Evolutionary conservation across 2,888 invertebrate genomes (phyloP), one percentile per base, ranked within the genome.

Genomic region (Adela reaumurella): DNA sequence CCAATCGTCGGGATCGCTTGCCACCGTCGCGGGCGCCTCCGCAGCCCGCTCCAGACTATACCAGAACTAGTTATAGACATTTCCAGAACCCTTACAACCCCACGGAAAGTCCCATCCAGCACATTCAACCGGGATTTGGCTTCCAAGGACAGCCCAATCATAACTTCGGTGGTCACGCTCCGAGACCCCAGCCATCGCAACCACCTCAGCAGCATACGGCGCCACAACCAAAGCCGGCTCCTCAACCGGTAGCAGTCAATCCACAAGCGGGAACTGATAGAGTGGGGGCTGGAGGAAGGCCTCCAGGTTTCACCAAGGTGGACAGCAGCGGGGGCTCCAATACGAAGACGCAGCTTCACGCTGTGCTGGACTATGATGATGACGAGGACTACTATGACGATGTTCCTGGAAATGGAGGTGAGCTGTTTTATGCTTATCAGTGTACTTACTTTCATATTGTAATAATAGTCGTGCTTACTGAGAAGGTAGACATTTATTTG

Each of bases 321-420:
- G 77, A 78, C 59, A 63, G 68, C 3, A 83, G 83, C 1, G 76
- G 80, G 1, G 69, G 80, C 79, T 74, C 70, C 51, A 85, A 73
- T 58, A 72, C 76, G 16, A 84, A 84, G 62, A 85, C 86, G 1
- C 86, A 87, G 57, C 68, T 89, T 51, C 89, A 89, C 64, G 88
- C 89, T 3, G 84, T 89, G 18, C 74, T 89, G 46, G 89, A 89
- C 63, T 89, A 88, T 59, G 87, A 88, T 57, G 82, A 82, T 51
- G 76, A 78, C 54, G 70, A 68, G 43, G 65, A 71, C 43, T 83
- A 86, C 58, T 85, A 86, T 50, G 87, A 87, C 56, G 85, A 85
- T 53, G 79, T 80, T 55, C 81, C 83, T 53, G 82, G 78, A 44
- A 69, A 74, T 58, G 72, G 77, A 60, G 64, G 56, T 54, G 46